Conservation (phyloP, 1,140 invertebrate genomes). For the Holcopasites calliopsidis region DNA sequence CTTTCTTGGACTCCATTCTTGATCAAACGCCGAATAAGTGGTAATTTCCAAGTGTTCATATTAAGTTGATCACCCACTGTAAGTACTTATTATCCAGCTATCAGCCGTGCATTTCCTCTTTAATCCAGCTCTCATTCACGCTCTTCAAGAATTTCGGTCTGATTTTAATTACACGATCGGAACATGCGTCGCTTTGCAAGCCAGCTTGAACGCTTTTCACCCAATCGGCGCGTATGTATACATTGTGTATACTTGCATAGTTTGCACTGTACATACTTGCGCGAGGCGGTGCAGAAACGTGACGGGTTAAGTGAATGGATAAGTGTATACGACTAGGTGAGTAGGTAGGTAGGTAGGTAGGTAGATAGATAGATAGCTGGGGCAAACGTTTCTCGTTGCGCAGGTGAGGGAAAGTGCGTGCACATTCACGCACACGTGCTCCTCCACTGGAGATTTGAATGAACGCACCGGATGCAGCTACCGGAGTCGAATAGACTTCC, state of each 20-base stretch:
- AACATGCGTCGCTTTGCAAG: too few species aligned
- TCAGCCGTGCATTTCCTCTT: too few species aligned
- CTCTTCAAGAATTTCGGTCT: too few species aligned
- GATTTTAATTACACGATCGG: too few species aligned
- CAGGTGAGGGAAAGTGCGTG: constrained; percentile 31
- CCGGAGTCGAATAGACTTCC: constrained; percentile 8
- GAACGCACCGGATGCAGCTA: constrained; percentile 40
- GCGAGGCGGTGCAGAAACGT: constrained; percentile 50
- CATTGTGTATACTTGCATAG: constrained; percentile 5
- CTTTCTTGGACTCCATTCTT: too few species aligned
- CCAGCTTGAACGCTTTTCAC: too few species aligned
- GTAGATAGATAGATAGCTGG: constrained; percentile 50
- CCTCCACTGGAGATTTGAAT: constrained; percentile 16
- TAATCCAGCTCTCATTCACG: too few species aligned
- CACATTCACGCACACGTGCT: constrained; percentile 25
- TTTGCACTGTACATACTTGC: constrained; percentile 28
- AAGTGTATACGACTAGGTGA: constrained; percentile 53
- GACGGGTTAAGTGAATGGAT: constrained; percentile 57
- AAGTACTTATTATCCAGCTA: too few species aligned
- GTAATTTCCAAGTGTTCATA: too few species aligned
- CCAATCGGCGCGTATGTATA: too few species aligned
- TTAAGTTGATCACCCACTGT: too few species aligned
- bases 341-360: constrained; percentile 52
- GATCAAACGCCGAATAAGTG: too few species aligned
- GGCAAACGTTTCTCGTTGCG: constrained; percentile 8